Conservation (phyloP, 1,140 invertebrate species). For the Micrasema minimum region DNA sequence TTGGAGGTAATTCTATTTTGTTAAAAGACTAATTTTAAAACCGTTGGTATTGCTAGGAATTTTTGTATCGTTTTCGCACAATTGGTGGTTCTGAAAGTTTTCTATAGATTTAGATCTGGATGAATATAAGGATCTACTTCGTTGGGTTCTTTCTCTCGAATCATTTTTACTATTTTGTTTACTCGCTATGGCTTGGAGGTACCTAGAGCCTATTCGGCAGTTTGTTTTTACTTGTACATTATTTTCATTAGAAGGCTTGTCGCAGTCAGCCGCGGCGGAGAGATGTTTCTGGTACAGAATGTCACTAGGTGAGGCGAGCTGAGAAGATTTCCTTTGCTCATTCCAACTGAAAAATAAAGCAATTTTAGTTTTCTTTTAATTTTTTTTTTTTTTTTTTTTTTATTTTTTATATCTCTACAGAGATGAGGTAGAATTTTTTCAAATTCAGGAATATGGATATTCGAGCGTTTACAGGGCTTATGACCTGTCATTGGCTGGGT, state of each 20-base stretch:
- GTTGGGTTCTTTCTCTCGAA: constrained; percentile 56
- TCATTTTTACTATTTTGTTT: constrained; percentile 58
- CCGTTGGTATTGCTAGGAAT: constrained; percentile 3
- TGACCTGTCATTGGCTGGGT: no score
- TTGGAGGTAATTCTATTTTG: constrained; percentile 8
- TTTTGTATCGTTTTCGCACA: not conserved
- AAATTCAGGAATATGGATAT: no score
- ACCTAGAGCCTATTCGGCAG: constrained; percentile 63
- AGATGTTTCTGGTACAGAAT: constrained; percentile 36
- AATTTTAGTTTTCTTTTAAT: not conserved
- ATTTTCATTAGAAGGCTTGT: constrained; percentile 20
- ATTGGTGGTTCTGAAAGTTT: constrained; percentile 57
- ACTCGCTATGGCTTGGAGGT: constrained; percentile 62
- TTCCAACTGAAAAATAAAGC: constrained; percentile 48
- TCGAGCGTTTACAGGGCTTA: no score
- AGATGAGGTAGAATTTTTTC: no score
- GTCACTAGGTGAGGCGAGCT: constrained; percentile 42
- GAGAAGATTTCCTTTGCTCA: constrained; percentile 45
- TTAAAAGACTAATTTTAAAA: constrained; percentile 19
- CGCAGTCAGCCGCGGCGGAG: constrained; percentile 31
- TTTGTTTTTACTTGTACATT: constrained; percentile 54
- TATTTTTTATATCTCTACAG: no score
- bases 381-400: no score
- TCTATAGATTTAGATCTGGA: constrained; percentile 63
- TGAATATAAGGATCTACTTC: constrained; percentile 57